Evolutionary conservation across 92 coral and sea anemone species (phyloP).

Genomic region (Meandrina meandrites): DNA sequence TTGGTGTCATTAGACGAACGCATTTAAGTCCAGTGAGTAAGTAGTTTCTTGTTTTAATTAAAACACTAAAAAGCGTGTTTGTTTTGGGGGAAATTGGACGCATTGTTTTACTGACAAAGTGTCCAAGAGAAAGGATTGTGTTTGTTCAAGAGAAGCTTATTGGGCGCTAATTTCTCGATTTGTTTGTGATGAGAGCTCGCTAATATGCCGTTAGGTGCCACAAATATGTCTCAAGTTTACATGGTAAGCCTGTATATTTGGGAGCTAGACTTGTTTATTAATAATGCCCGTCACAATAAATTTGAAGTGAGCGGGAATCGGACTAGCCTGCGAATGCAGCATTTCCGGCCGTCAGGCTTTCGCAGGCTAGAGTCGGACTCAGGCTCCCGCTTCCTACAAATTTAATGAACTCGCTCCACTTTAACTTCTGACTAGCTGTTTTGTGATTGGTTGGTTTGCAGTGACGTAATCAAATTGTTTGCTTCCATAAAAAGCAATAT

Average conservation of each 20-base stretch:
- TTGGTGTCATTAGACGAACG: conserved; percentile 23
- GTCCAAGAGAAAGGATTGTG: conserved; percentile 4
- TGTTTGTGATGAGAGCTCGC: conserved; percentile 3
- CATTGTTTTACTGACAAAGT: conserved; percentile 32
- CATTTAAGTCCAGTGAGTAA: neutral
- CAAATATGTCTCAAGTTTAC: conserved; percentile 1
- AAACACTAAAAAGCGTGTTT: conserved; percentile 15
- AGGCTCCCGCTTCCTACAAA: neutral
- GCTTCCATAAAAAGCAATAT: too few species aligned
- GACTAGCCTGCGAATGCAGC: too few species aligned
- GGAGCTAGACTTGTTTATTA: neutral
- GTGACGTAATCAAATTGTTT: too few species aligned
- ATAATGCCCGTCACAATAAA: too few species aligned
- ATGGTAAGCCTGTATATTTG: too few species aligned
- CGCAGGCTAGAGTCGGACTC: too few species aligned
- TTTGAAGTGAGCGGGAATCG: neutral
- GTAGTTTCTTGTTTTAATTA: conserved; percentile 22
- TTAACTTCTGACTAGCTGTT: too few species aligned
- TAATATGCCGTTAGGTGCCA: neutral
- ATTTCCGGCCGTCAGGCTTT: too few species aligned
- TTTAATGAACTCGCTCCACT: too few species aligned
- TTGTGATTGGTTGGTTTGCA: neutral
- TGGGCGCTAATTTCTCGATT: conserved; percentile 11
- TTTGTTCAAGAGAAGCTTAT: conserved; percentile 30
- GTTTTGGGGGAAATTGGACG: conserved; percentile 22